Percentiles rank a stretch among this genome's conserved stretches.
Evolutionary conservation across 2,888 invertebrate species (phyloP).

Genomic region (Ramazzottius varieornatus): DNA sequence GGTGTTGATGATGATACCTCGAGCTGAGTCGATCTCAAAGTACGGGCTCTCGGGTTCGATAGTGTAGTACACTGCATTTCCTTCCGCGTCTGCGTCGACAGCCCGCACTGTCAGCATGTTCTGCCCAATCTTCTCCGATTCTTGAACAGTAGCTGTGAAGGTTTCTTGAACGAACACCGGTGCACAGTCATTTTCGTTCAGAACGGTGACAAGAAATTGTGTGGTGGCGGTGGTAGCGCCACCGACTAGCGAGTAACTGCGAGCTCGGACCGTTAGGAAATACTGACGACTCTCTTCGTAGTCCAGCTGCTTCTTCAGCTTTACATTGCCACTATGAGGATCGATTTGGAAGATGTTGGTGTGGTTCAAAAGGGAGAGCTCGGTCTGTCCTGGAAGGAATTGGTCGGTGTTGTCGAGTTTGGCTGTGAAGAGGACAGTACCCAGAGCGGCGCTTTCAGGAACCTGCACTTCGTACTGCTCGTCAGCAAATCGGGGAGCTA

Average conservation of each 20-base stretch:
- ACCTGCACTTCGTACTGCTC: constrained; percentile 12
- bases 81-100: constrained; percentile 14
- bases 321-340: constrained; percentile 14
- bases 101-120: constrained; percentile 16
- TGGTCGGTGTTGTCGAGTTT: constrained; percentile 11
- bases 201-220: constrained; percentile 9
- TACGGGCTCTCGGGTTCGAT: constrained; percentile 14
- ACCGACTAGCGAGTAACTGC: too few relatives aligned
- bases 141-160: constrained; percentile 12
- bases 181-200: constrained; percentile 11
- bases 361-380: background rate
- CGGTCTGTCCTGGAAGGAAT: background rate
- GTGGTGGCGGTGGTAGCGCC: constrained; percentile 7
- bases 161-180: constrained; percentile 8
- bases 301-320: constrained; percentile 17
- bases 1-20: constrained; percentile 55
- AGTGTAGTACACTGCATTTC: constrained; percentile 15
- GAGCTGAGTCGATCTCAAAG: constrained; percentile 26
- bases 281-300: constrained; percentile 7
- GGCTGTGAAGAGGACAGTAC: constrained; percentile 15
- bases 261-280: constrained; percentile 13
- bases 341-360: background rate
- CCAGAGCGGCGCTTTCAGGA: constrained; percentile 14
- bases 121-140: constrained; percentile 7
- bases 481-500: background rate